Base-by-base conservation (phyloP, 2,113 vertebrate species). In the Pavo muticus region DNA sequence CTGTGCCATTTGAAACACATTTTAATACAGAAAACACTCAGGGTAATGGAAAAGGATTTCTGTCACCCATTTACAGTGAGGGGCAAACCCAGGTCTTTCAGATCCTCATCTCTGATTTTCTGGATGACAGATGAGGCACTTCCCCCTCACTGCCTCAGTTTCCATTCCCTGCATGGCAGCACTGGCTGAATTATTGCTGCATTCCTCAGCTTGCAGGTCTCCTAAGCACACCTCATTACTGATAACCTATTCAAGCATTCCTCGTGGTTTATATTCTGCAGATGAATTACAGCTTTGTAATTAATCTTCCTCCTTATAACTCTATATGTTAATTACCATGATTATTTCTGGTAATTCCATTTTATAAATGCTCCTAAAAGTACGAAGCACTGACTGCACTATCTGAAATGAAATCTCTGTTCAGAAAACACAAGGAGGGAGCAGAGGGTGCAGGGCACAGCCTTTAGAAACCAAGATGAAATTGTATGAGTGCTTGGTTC, bases 271-370 rank as follows among this genome's bases (percentile, higher is more conserved):
- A 1, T 52, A 80, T 91, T 77, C 77, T 84, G 85, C 88, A 87
- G 91, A 71, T 88, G 88, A 95, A 90, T 95, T 97, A 90, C 83
- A 17, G 90, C 86, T 95, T 90, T 45, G 83, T 93, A 96, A 97
- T 97, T 95, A 91, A 96, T 95, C 94, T 94, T 85, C 60, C 69
- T 67, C 19, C 81, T 81, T 57, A 57, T 73, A 88, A 64, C 69
- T 84, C 76, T 69, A 2, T 88, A 68, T 95, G 92, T 93, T 96
- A 95, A 97, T 95, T 93, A 91, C 73, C 61, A 16, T 42, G 85
- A 95, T 95, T 95, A 95, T 97, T 97, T 91, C 95, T 91, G 90
- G 95, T 90, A 93, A 93, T 94, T 94, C 94, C 91, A 95, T 72
- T 94, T 91, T 45, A 75, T n/a, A 91, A 95, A 88, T 10, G 90